phyloP scores from a whole-genome alignment of 2,797 vertebrate genomes.

The Valencia hispanica region DNA sequence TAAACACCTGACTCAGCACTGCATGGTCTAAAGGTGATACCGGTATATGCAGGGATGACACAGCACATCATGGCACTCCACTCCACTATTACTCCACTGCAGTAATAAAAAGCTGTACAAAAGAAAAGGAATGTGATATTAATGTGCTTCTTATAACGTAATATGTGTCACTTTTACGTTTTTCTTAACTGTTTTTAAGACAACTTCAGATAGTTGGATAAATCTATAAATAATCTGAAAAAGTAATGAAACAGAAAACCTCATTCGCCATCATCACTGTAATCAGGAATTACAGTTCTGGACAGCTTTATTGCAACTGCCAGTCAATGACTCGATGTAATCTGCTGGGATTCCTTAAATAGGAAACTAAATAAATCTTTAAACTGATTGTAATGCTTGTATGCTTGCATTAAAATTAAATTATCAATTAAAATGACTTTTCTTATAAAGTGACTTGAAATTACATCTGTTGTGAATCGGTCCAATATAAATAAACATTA shows the following conservation, averaged over 20 bases:
- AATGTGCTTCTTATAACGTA: no score
- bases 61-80: conserved; percentile 34
- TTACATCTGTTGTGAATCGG: no score
- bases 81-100: no score
- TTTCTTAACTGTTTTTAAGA: background rate
- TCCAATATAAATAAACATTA: no score
- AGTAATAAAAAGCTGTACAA: conserved; percentile 5
- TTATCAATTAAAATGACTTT: no score
- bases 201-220: background rate
- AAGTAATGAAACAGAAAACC: background rate
- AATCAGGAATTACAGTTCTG: background rate
- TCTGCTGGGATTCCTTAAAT: no score
- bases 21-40: conserved; percentile 45
- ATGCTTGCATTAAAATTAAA: no score
- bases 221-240: background rate
- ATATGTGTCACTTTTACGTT: background rate
- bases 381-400: no score
- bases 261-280: background rate
- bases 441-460: no score
- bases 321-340: no score
- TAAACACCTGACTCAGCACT: conserved; percentile 52
- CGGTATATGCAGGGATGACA: conserved; percentile 31
- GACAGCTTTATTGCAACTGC: background rate
- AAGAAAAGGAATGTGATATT: background rate
- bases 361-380: no score